phyloP scores from a whole-genome alignment of 2,888 invertebrate species.

The Cabera pusaria region DNA sequence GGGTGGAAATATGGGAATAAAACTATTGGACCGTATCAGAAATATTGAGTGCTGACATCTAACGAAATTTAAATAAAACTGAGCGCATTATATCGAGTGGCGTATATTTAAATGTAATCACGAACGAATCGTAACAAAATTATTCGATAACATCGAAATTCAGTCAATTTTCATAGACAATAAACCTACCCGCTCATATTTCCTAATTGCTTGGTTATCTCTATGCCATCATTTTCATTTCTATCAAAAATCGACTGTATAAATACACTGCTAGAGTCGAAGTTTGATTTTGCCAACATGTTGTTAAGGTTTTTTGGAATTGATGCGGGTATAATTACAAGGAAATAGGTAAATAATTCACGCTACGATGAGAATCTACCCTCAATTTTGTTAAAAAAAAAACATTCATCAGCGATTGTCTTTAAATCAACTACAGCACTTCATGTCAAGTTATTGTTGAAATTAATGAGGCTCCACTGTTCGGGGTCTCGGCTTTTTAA shows the following conservation, averaged over 20 bases:
- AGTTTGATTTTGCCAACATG: not conserved
- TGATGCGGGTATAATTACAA: slow-evolving; percentile 20
- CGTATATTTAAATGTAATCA: too few species aligned
- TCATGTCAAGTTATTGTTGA: slow-evolving; percentile 10
- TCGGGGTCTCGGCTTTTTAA: not conserved
- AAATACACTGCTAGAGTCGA: not conserved
- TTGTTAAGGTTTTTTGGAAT: slow-evolving; percentile 4
- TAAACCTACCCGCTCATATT: not conserved
- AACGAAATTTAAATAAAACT: too few species aligned
- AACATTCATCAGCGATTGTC: slow-evolving; percentile 17
- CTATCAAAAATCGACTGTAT: not conserved
- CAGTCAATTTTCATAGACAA: slow-evolving; percentile 8
- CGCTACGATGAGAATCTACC: slow-evolving; percentile 25
- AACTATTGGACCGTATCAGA: too few species aligned
- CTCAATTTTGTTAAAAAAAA: slow-evolving; percentile 26
- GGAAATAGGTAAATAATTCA: slow-evolving; percentile 27
- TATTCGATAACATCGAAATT: slow-evolving; percentile 4
- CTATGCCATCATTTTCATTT: not conserved
- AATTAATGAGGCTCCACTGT: slow-evolving; percentile 8
- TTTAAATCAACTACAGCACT: slow-evolving; percentile 17
- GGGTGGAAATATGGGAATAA: too few species aligned
- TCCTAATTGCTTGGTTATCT: slow-evolving; percentile 1
- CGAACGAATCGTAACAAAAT: too few species aligned
- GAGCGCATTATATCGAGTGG: too few species aligned
- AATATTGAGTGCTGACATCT: too few species aligned